Evolutionary conservation across 30 jellyfish, hydroid and myxozoan genomes (phyloP).

Genomic region (Rhopilema esculentum): DNA sequence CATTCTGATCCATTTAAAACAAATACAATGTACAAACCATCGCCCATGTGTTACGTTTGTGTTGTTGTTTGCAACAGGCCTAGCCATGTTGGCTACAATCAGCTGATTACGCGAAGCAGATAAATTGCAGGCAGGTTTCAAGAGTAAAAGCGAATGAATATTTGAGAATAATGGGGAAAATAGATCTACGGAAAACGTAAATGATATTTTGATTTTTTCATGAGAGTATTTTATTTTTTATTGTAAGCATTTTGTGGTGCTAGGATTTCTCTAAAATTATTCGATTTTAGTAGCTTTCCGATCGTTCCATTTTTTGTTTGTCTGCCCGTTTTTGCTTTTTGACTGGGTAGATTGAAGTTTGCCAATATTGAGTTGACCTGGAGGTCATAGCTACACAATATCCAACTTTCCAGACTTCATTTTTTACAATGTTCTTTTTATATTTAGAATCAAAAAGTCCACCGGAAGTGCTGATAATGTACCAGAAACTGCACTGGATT

Average conservation of each 20-base stretch:
- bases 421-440: not conserved
- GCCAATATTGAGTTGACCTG: not conserved
- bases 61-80: not conserved
- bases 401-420: not conserved
- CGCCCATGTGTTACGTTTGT: conserved; percentile 3
- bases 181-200: not conserved
- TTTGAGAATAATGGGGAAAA: not conserved
- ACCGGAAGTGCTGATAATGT: not conserved
- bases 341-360: not conserved
- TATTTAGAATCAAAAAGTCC: not conserved
- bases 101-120: not conserved
- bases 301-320: not conserved
- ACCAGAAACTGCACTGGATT: not conserved
- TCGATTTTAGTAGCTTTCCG: not conserved
- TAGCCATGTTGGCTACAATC: not conserved
- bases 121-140: conserved; percentile 6
- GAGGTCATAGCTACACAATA: not conserved
- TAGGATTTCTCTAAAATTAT: not conserved
- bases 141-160: not conserved
- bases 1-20: not conserved
- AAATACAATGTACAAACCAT: not conserved
- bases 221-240: not conserved
- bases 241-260: not conserved
- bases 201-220: not conserved
- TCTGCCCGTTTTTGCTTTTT: not conserved